Percentiles rank a stretch among this genome's conserved stretches.
Conservation (phyloP, 2,888 invertebrate species). For the Yponomeuta cagnagella region DNA sequence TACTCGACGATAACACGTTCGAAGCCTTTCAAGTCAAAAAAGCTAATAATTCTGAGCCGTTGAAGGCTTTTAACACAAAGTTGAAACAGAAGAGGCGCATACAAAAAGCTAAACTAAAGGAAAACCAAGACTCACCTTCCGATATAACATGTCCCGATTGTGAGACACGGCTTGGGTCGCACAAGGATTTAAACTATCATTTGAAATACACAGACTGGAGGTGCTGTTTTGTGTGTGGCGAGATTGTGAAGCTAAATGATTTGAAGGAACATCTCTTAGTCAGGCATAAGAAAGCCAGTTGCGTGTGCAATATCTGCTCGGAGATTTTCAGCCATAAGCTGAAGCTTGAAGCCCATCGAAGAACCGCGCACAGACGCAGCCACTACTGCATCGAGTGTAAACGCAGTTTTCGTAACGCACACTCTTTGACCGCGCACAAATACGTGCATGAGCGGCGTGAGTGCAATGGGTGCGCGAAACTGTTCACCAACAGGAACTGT, state of each 20-base stretch:
- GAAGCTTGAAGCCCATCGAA: conserved; percentile 25
- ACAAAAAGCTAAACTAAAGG: conserved; percentile 14
- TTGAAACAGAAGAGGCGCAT: conserved; percentile 1
- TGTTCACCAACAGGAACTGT: conserved; percentile 36
- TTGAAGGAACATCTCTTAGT: conserved; percentile 27
- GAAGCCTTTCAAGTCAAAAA: not conserved
- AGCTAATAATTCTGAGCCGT: not conserved
- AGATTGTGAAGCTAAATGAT: conserved; percentile 26
- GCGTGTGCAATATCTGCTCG: conserved; percentile 33
- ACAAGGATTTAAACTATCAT: conserved; percentile 34
- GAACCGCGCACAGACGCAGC: conserved; percentile 22
- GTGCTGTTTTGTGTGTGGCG: conserved; percentile 34
- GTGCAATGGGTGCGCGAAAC: conserved; percentile 34
- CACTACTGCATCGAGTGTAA: conserved; percentile 37
- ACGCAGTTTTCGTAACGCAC: conserved; percentile 26
- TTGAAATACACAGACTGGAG: conserved; percentile 30
- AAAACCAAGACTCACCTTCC: conserved; percentile 9
- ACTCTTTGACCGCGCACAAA: conserved; percentile 30
- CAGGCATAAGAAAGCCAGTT: conserved; percentile 26
- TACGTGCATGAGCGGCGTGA: conserved; percentile 27
- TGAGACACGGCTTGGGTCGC: conserved; percentile 23
- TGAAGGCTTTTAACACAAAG: conserved; percentile 12
- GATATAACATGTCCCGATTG: conserved; percentile 36
- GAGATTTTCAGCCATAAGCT: conserved; percentile 26
- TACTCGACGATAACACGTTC: not conserved